These are phyloP conservation scores for Bucco capensis DNA, from an alignment of 2,113 vertebrate species.

Conservation along the genomic window DNA sequence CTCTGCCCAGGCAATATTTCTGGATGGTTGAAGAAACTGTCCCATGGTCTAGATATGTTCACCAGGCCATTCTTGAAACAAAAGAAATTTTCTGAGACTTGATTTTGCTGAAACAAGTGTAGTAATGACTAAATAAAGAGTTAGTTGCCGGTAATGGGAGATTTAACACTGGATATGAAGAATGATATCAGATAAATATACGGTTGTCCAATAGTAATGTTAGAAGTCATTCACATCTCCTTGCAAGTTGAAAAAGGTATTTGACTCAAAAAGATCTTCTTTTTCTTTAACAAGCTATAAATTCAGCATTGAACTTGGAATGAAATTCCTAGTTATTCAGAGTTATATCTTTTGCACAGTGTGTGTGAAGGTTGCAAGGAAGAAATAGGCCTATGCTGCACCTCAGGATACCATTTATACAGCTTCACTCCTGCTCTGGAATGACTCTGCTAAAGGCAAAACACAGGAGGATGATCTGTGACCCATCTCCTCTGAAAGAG, in stretches of 20 bases:
- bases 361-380: neutral
- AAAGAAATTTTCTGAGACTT: neutral
- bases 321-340: neutral
- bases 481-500: neutral
- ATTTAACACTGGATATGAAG: neutral
- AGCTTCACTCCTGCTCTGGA: neutral
- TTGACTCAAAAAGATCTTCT: neutral
- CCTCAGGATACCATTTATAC: neutral
- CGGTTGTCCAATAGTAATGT: neutral
- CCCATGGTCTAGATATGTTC: neutral
- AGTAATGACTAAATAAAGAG: neutral
- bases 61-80: neutral
- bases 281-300: neutral
- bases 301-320: neutral
- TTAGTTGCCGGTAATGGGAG: neutral
- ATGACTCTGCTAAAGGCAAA: neutral
- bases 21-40: neutral
- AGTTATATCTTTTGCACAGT: neutral
- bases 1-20: neutral
- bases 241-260: neutral
- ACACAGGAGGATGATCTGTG: neutral
- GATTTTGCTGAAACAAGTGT: neutral
- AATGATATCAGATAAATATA: neutral
- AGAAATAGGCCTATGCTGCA: rapidly evolving
- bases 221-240: neutral